Evolutionary conservation across 2,888 invertebrate genomes (phyloP), one percentile per base, ranked within the genome.

Genomic region (Teleogryllus oceanicus): DNA sequence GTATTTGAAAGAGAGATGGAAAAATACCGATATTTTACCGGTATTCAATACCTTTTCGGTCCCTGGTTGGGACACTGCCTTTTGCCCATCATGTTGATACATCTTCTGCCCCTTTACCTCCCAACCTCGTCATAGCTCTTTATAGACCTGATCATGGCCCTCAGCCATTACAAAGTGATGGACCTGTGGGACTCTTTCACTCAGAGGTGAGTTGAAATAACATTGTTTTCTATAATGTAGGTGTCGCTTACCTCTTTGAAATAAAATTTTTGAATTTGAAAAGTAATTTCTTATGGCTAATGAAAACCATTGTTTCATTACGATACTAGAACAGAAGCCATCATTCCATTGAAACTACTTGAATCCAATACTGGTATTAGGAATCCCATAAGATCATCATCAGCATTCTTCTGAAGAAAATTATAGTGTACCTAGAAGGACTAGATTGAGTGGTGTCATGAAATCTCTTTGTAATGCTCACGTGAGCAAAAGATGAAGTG

Each of bases 71-170:
- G 51, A 82, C 84, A 51, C 83, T 84, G 83, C 88, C 90, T 50
- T 92, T 92, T 83, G 90, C 90, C 0, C 91, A 90, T 62, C 92
- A 91, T 83, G 88, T 90, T 0, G 92, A 93, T 83, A 91, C 91
- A 77, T 92, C 92, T 0, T 85, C 85, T n/a, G 84, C 84, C 21
- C 79, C 20, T 16, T 3, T 83, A 83, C 49, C 74, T 78, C n/a
- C 76, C 77, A 18, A 21, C 78, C 37, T 78, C 5, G 37, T 37
- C 37, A 37, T 5, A 5, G 37, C 37, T 37, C 79, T 18, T 24
- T 50, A 76, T n/a, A 50, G 37, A 50, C 62, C 78, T n/a, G 18
- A 76, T 24, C 50, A n/a, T 20, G 20, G 50, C n/a, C 2, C 51
- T 21, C 78, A 21, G 10, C 49, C 24, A 13, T n/a, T 76, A 12